Evolutionary conservation across 2,888 invertebrate species (phyloP), one percentile per base, ranked within the genome.

Genomic region (Erebia ligea): DNA sequence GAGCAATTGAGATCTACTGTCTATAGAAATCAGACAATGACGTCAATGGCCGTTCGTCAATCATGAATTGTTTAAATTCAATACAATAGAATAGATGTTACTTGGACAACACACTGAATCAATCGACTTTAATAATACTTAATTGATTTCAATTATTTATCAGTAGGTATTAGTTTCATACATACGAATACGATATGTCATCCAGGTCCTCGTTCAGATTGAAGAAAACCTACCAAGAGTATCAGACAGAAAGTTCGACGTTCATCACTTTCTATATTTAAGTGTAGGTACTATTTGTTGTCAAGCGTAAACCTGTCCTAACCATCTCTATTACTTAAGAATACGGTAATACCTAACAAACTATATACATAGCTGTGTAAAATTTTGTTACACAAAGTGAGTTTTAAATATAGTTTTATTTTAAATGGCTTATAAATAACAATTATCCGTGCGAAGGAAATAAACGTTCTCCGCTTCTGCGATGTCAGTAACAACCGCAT

Each of bases 401-500:
- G 25, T 25, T 25, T 4, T 25, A 25, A 25, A 25, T 25, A 6
- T 34, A 34, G 34, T 34, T 34, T 34, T 34, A 6, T 34, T 34
- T 34, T 34, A 34, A 34, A 34, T 34, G 34, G 34, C 48, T 69
- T 34, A 63, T 56, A 67, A 72, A 68, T 40, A 48, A 72, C 58
- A 68, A 68, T 63, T 68, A 72, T 72, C 66, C 63, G 45, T 54
- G 58, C 50, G 52, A 68, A 72, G 50, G 68, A 67, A 70, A 68
- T 72, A 68, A 74, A 68, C 19, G 66, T 61, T 45, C 66, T 58
- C 63, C 66, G 74, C 79, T 73, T 70, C 76, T 76, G 73, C 75
- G 73, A 69, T 70, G 75, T 76, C 70, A 68, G 76, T 76, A 73
- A 76, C 73, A 75, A 76, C 77, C 75, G 77, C 76, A 71, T 74